These are phyloP conservation scores for Indicator indicator DNA, from an alignment of 2,113 vertebrate species.

Conservation along the genomic window DNA sequence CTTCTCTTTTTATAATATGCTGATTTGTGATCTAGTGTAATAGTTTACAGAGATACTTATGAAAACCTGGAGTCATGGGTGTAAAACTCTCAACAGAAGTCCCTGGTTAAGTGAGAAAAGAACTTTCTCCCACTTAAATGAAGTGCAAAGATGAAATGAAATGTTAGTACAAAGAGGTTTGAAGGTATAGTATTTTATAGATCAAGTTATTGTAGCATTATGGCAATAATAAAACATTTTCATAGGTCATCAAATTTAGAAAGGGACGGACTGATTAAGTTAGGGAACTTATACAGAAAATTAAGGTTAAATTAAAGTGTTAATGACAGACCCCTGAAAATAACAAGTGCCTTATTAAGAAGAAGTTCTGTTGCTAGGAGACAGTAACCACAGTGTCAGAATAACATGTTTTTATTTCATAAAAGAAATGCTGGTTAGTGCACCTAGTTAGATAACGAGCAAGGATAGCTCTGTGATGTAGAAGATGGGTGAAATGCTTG, in stretches of 20 bases:
- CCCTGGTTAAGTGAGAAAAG: neutral
- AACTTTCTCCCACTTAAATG: neutral
- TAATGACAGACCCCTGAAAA: constrained; percentile 45
- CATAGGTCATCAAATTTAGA: neutral
- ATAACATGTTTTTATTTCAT: constrained; percentile 49
- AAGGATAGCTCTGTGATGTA: neutral
- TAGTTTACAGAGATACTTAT: neutral
- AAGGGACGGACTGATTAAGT: constrained; percentile 9
- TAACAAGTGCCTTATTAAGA: constrained; percentile 46
- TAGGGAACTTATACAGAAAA: constrained; percentile 6
- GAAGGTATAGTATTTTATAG: neutral
- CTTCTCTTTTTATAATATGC: neutral
- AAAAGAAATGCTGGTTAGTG: constrained; percentile 20
- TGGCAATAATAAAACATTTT: constrained; percentile 16
- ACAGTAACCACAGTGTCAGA: constrained; percentile 38
- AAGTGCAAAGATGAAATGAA: neutral
- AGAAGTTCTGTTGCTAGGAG: constrained; percentile 57
- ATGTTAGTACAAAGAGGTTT: neutral
- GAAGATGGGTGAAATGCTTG: neutral
- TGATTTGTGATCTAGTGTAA: constrained; percentile 1
- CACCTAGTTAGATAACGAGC: constrained; percentile 20
- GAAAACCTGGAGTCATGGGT: neutral
- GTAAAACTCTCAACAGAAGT: constrained; percentile 4
- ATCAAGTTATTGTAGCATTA: neutral
- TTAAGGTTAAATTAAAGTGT: constrained; percentile 35